Evolutionary conservation across 1,140 invertebrate species (phyloP), one percentile per base, ranked within the genome.

Genomic region (Drosophila mojavensis): DNA sequence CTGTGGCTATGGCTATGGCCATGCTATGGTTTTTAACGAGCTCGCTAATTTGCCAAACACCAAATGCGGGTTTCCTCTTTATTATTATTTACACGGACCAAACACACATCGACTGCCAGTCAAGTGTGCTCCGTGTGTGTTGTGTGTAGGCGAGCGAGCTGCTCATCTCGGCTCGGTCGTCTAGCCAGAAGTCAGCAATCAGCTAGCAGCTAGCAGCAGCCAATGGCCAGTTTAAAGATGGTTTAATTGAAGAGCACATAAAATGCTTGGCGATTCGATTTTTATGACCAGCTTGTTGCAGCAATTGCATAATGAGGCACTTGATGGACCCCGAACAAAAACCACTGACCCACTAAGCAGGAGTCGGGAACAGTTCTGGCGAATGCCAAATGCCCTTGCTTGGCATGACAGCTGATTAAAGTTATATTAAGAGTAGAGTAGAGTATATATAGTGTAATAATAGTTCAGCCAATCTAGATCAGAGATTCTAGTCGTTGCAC

Each of bases 21-120:
- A 76, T 66, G 80, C 72, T 70, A 56, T 69, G 68, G 47, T 76
- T 80, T 72, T 77, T 71, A 84, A 84, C 70, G 81, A 85, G 63
- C 81, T 85, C 26, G 78, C 81, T 84, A 85, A 84, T 84, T 84
- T 70, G 81, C 78, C 81, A 81, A 85, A 85, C 68, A 81, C 64
- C 77, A 64, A 71, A 71, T 61, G 71, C 65, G 43, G 53, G 33
- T 39, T 45, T 62, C 36, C 4, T 39, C 36, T 39, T 39, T 39
- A 39, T 60, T 72, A 50, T 66, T 85, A 81, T 80, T 84, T 80
- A 64, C 81, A 43, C 48, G 51, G 45, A 11, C 48, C 58, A 80
- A 76, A 76, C 68, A 67, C 36, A 63, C 51, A 68, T 39, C 36
- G 36, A 39, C 43, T 15, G 3, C 43, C 43, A 6, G 47, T 65